Percentiles rank a stretch among this genome's conserved stretches.
These are phyloP conservation scores for Charaxes varanes DNA, from an alignment of 1,140 invertebrate species.

Conservation along the genomic window DNA sequence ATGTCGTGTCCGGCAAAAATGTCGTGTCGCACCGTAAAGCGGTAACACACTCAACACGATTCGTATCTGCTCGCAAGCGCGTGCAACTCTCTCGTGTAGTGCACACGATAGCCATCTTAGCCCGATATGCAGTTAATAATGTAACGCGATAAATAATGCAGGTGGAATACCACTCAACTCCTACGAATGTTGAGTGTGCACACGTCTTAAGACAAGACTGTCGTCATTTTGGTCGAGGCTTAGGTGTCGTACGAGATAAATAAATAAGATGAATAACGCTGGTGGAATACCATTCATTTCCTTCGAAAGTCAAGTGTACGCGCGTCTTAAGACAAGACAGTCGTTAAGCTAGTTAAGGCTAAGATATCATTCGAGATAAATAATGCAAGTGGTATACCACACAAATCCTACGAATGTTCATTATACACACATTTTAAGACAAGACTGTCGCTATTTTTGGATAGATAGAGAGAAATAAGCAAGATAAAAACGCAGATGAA, in stretches of 20 bases:
- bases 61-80: conserved; percentile 54
- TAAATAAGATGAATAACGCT: conserved; percentile 68
- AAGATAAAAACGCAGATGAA: no score
- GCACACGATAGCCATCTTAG: conserved; percentile 56
- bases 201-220: conserved; percentile 11
- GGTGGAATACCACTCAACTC: conserved; percentile 50
- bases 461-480: no score
- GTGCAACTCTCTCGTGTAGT: conserved; percentile 57
- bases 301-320: conserved; percentile 19
- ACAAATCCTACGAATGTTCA: conserved; percentile 34
- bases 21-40: conserved; percentile 20
- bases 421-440: conserved; percentile 6
- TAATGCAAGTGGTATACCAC: conserved; percentile 55
- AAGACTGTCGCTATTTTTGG: not conserved
- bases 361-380: no score
- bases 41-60: conserved; percentile 34
- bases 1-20: conserved; percentile 8
- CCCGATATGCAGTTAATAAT: conserved; percentile 65
- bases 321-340: conserved; percentile 5
- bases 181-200: conserved; percentile 20
- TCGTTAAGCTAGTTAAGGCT: not conserved
- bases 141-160: conserved; percentile 65
- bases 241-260: no score
- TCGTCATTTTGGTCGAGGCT: not conserved
- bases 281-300: conserved; percentile 49